Conservation (phyloP, 2,797 vertebrate genomes). For the Pempheris klunzingeri region DNA sequence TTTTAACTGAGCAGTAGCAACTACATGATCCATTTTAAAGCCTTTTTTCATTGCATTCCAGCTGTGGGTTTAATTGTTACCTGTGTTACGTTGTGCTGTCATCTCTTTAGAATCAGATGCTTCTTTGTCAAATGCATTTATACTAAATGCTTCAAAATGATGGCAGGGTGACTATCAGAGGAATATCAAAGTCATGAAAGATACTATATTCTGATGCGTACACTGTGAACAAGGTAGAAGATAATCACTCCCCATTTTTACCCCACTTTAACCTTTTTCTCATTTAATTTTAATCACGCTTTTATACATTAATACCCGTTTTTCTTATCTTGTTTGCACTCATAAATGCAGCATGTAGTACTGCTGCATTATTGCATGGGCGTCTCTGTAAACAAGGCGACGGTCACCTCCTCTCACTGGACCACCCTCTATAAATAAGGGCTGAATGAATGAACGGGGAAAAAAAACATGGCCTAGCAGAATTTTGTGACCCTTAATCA, state of each 20-base stretch:
- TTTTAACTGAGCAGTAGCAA: slow-evolving; percentile 31
- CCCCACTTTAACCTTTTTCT: not conserved
- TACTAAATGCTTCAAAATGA: slow-evolving; percentile 1
- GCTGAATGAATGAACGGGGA: not conserved
- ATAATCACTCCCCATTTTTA: not conserved
- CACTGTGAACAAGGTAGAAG: not conserved
- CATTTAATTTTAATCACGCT: not conserved
- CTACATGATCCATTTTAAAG: slow-evolving; percentile 28
- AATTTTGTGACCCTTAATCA: slow-evolving; percentile 15
- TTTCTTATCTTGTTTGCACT: not conserved
- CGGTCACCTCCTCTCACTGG: slow-evolving; percentile 11
- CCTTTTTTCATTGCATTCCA: slow-evolving; percentile 8
- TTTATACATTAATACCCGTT: not conserved
- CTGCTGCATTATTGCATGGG: slow-evolving; percentile 16
- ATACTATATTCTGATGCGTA: not conserved
- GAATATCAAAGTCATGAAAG: not conserved
- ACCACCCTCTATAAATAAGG: not conserved
- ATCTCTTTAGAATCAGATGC: slow-evolving; percentile 1
- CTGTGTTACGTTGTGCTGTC: not conserved
- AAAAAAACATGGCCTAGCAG: not conserved
- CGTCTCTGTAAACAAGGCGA: not conserved
- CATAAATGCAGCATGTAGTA: slow-evolving; percentile 24
- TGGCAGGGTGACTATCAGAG: not conserved
- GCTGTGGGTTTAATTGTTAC: not conserved
- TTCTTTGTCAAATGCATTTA: not conserved